Conservation (phyloP, 2,797 vertebrate species). For the Girardinus metallicus region DNA sequence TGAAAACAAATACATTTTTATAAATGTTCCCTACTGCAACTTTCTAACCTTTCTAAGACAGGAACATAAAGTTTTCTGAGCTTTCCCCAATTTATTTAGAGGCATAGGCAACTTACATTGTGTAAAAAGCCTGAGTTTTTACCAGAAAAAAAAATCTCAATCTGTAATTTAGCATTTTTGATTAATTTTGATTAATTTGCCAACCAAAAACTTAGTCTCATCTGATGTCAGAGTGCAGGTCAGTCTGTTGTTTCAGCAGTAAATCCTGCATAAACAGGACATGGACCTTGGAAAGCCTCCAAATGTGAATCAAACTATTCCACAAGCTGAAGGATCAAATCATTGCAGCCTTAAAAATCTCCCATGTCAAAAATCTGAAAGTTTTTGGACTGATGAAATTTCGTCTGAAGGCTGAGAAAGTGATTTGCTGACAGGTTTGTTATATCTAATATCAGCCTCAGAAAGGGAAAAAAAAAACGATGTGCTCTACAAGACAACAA, state of each 20-base stretch:
- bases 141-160: neutral
- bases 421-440: constrained; percentile 50
- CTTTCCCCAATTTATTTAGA: no score
- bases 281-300: constrained; percentile 33
- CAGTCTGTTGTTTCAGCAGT: constrained; percentile 49
- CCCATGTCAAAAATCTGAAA: constrained; percentile 33
- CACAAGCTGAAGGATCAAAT: constrained; percentile 55
- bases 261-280: constrained; percentile 58
- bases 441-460: constrained; percentile 7
- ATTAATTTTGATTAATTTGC: neutral
- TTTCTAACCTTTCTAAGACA: neutral
- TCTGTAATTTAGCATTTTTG: neutral
- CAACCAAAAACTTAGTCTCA: neutral
- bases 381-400: constrained; percentile 36
- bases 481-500: neutral
- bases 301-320: constrained; percentile 60
- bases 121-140: no score
- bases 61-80: neutral
- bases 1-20: no score
- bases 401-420: constrained; percentile 41
- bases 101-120: no score
- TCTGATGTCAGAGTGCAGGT: neutral
- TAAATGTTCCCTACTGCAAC: no score
- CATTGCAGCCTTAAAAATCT: constrained; percentile 56
- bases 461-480: constrained; percentile 15